Percentiles rank a stretch among this genome's conserved stretches.
Evolutionary conservation across 2,113 vertebrate species (phyloP).

Genomic region (Centropristis striata): DNA sequence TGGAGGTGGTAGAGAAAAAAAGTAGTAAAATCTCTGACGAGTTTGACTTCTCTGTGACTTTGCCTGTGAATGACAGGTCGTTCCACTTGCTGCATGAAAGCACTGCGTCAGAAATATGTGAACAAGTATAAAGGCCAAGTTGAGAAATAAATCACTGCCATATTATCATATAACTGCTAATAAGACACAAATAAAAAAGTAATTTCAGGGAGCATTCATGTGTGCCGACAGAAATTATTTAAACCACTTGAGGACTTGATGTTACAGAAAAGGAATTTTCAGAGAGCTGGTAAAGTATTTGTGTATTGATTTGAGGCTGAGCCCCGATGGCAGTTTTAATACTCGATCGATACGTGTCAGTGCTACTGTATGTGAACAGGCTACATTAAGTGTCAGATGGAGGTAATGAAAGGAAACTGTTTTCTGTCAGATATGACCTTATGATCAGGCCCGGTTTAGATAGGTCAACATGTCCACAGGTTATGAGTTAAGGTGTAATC

Average conservation of each 20-base stretch:
- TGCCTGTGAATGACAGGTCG: slow-evolving; percentile 44
- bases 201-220: slow-evolving; percentile 49
- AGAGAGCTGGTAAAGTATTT: slow-evolving; percentile 47
- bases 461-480: slow-evolving; percentile 36
- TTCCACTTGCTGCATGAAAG: slow-evolving; percentile 21
- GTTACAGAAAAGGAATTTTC: slow-evolving; percentile 41
- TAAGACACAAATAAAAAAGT: slow-evolving; percentile 59
- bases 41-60: slow-evolving; percentile 51
- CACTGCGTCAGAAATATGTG: slow-evolving; percentile 21
- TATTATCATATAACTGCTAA: slow-evolving; percentile 55
- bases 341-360: slow-evolving; percentile 60
- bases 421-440: slow-evolving; percentile 69
- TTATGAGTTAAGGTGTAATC: slow-evolving; percentile 40
- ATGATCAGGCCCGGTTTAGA: slow-evolving; percentile 46
- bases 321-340: slow-evolving; percentile 57
- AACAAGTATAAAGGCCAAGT: slow-evolving; percentile 16
- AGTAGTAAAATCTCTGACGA: slow-evolving; percentile 15
- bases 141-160: slow-evolving; percentile 62
- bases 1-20: neutral
- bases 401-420: slow-evolving; percentile 67
- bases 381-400: slow-evolving; percentile 47
- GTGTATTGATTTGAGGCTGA: slow-evolving; percentile 66
- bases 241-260: slow-evolving; percentile 60
- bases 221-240: slow-evolving; percentile 55
- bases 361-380: slow-evolving; percentile 41